Base-by-base conservation (phyloP, 2,797 vertebrate genomes). In the Rhinoraja longicauda region DNA sequence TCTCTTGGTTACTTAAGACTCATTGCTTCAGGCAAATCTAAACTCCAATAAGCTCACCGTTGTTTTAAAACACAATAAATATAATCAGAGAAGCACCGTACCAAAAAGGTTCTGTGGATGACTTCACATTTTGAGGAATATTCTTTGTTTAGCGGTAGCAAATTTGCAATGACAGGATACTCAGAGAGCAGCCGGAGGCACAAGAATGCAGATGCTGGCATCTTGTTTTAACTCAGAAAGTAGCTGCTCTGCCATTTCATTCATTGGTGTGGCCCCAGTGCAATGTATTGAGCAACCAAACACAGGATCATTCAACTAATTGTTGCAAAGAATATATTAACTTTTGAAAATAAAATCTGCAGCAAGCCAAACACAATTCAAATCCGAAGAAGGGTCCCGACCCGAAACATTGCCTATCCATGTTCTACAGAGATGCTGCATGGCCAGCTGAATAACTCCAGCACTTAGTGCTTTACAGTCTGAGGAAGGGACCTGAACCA, bases 11-110 rank as follows among this genome's bases (percentile, higher is more conserved):
- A 73, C 64, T 72, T 53, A 45, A 26, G 21, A 73, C 62, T 45
- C 15, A 73, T 1, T 45, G 90, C 90, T 90, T 36, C 36, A 1
- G 64, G 62, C 88, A 90, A 24, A 70, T 70, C 17, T 36, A 90
- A 90, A 72, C 81, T 70, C 64, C 24, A 91, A 91, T 67, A 73
- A 91, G 67, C 39, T 91, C 21, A 59, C 36, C 2, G 39, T 91
- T 91, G 39, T 91, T 91, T 73, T 45, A 45, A 73, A 36, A 91
- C 64, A 91, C 88, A 91, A 72, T 72, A 45, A 67, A 39, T 73
- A 91, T 91, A 67, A 86, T 90, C 39, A 53, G 36, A 24, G 26
- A 91, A 73, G 67, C 21, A 73, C 67, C 39, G 26, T 17, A 73
- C 24, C 67, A 26, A 70, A 36, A 73, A 72, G 8, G 5, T 45